Percentiles rank a stretch among this genome's conserved stretches.
These are phyloP conservation scores for Drosophila ambigua DNA, from an alignment of 1,140 invertebrate genomes.

Conservation along the genomic window DNA sequence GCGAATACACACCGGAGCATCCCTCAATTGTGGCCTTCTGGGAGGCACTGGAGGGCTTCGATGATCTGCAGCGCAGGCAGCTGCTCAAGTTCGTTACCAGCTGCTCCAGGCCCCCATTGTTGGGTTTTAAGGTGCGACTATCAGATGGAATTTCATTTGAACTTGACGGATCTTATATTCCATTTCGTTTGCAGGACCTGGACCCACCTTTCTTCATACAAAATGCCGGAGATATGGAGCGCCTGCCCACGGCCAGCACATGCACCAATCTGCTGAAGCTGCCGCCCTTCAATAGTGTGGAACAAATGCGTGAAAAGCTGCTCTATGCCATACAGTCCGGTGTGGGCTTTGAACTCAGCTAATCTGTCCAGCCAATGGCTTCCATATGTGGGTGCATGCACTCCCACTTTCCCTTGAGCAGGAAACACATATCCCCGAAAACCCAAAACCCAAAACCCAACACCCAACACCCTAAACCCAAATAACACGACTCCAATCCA, in stretches of 20 bases:
- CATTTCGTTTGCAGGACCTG: slow-evolving; percentile 88
- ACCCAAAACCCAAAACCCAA: background rate
- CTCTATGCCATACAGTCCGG: slow-evolving; percentile 97
- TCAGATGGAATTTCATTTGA: background rate
- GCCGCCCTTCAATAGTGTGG: slow-evolving; percentile 93
- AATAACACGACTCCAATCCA: slow-evolving; percentile 14
- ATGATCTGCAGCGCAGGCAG: slow-evolving; percentile 92
- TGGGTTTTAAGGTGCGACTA: slow-evolving; percentile 94
- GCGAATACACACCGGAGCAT: slow-evolving; percentile 93
- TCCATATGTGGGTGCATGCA: slow-evolving; percentile 35
- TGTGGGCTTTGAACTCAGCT: slow-evolving; percentile 98
- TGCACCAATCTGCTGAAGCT: slow-evolving; percentile 99
- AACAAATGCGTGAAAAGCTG: slow-evolving; percentile 92
- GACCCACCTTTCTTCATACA: slow-evolving; percentile 98
- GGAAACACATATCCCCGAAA: slow-evolving; percentile 37
- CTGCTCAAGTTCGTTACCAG: slow-evolving; percentile 98
- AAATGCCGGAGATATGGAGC: slow-evolving; percentile 92
- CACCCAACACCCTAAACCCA: background rate
- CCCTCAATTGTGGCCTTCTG: slow-evolving; percentile 91
- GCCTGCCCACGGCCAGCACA: slow-evolving; percentile 97
- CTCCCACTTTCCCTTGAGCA: slow-evolving; percentile 19
- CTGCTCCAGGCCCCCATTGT: slow-evolving; percentile 97
- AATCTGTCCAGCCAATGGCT: slow-evolving; percentile 73
- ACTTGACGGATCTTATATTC: background rate
- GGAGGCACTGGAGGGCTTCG: slow-evolving; percentile 93